These are phyloP conservation scores for Caloenas nicobarica DNA, from an alignment of 2,113 vertebrate species.

Conservation along the genomic window DNA sequence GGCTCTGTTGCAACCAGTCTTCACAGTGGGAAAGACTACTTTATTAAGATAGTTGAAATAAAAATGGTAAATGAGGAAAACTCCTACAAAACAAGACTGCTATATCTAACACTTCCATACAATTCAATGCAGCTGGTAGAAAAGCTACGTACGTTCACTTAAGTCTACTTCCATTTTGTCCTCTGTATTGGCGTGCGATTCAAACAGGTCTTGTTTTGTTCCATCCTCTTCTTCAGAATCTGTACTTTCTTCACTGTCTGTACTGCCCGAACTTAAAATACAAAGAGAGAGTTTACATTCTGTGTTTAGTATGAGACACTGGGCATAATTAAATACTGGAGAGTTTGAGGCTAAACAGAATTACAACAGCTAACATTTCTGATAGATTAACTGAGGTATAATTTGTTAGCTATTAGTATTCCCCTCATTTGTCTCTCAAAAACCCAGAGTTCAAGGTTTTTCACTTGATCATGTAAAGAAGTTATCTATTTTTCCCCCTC, in stretches of 20 bases:
- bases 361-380: not conserved
- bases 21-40: not conserved
- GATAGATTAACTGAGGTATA: not conserved
- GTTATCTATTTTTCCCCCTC: not conserved
- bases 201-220: conserved; percentile 88
- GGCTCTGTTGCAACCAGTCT: not conserved
- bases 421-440: not conserved
- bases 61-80: not conserved
- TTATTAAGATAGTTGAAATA: not conserved
- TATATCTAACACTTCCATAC: not conserved
- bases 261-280: conserved; percentile 89
- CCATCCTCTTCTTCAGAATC: conserved; percentile 98
- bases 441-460: not conserved
- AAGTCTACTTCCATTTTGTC: conserved; percentile 97
- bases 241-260: conserved; percentile 97
- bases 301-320: not conserved
- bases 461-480: not conserved
- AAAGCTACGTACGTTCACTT: conserved; percentile 74
- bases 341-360: not conserved
- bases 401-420: not conserved
- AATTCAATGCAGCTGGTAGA: not conserved
- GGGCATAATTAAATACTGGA: not conserved
- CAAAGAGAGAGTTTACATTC: conserved; percentile 11
- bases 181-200: conserved; percentile 79
- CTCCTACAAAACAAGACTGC: not conserved